Evolutionary conservation across 2,113 vertebrate genomes (phyloP).

Genomic region (Ornithorhynchus anatinus): DNA sequence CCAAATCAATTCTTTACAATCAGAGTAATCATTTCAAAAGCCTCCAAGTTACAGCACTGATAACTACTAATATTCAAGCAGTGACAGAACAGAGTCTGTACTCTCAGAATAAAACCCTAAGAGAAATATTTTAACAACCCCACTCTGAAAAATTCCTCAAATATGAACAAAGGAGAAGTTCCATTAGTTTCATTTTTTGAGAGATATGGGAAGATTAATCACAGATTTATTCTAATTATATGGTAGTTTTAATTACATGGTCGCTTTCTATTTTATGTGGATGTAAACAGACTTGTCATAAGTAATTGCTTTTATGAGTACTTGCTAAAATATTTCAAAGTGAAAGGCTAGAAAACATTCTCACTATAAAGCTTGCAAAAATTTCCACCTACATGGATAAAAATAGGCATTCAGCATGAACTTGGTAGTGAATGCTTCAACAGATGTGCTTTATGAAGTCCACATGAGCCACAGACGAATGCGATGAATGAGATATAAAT

Average conservation of each 20-base stretch:
- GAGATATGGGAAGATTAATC: not conserved
- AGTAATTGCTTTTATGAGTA: too few relatives aligned
- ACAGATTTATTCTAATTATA: not conserved
- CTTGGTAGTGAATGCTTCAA: too few relatives aligned
- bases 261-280: not conserved
- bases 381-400: not conserved
- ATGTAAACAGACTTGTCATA: too few relatives aligned
- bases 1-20: not conserved
- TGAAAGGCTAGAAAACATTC: not conserved
- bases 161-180: not conserved
- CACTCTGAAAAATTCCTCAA: too few relatives aligned
- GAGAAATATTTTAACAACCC: not conserved
- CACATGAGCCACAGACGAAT: too few relatives aligned
- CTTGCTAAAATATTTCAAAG: too few relatives aligned
- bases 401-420: not conserved
- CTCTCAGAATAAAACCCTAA: not conserved
- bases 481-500: not conserved
- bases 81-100: not conserved
- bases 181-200: not conserved
- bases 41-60: not conserved
- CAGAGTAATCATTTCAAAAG: not conserved
- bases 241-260: not conserved
- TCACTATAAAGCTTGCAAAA: not conserved
- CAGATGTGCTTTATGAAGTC: too few relatives aligned
- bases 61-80: not conserved